Conservation (phyloP, 2,888 invertebrate genomes). For the Drosophila setosimentum region DNA sequence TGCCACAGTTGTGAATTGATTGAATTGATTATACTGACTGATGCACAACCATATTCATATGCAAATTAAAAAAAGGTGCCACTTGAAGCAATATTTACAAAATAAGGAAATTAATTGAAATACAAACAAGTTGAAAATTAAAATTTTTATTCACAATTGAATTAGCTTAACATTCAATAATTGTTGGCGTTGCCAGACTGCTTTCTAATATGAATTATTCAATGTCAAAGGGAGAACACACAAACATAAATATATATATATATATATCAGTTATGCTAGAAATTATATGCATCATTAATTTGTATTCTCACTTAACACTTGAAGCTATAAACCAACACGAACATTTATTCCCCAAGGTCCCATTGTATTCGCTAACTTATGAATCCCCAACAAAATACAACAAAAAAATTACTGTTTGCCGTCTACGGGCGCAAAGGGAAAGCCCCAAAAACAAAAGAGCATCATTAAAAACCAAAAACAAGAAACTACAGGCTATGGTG, state of each 20-base stretch:
- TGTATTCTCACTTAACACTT: conserved; percentile 15
- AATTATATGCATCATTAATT: conserved; percentile 26
- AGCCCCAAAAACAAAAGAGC: conserved; percentile 1
- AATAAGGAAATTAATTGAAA: background rate
- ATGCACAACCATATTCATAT: background rate
- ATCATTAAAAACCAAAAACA: conserved; percentile 13
- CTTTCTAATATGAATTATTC: background rate
- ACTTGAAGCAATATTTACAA: background rate
- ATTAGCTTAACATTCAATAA: background rate
- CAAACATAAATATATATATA: background rate
- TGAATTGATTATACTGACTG: background rate
- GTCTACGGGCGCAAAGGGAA: conserved; percentile 1
- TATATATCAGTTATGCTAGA: background rate
- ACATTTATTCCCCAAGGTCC: conserved; percentile 39
- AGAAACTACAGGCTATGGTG: background rate
- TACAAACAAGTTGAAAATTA: background rate
- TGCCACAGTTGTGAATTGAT: background rate
- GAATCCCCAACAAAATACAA: conserved; percentile 11
- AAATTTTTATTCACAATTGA: background rate
- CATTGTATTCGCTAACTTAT: conserved; percentile 29
- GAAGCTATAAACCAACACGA: conserved; percentile 37
- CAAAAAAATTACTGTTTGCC: conserved; percentile 6
- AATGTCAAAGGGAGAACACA: background rate
- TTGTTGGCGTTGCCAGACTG: background rate
- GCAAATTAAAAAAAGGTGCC: background rate